Percentiles rank a stretch among this genome's conserved stretches.
These are phyloP conservation scores for Chaetodon trifascialis DNA, from an alignment of 2,113 vertebrate species.

Conservation along the genomic window DNA sequence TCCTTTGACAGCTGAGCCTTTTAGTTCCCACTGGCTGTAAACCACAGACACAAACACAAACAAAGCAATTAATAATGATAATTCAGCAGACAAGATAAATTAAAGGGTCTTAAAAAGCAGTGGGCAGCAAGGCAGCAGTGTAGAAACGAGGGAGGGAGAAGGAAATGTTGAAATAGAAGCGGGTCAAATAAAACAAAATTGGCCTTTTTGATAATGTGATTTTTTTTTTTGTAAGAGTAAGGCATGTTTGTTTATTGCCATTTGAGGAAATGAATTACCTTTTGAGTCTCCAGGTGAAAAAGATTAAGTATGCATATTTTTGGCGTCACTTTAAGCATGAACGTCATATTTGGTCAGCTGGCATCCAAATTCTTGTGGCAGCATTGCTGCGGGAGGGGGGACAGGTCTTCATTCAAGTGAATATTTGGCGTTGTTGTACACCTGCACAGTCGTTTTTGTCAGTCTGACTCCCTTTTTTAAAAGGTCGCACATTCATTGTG, in stretches of 20 bases:
- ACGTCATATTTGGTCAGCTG: neutral
- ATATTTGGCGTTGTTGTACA: neutral
- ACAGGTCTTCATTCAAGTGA: neutral
- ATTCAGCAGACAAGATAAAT: slow-evolving; percentile 15
- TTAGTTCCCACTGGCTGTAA: slow-evolving; percentile 4
- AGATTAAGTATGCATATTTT: neutral
- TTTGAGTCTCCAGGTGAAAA: neutral
- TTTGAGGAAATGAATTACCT: neutral
- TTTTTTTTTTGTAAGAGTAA: neutral
- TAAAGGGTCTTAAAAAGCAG: neutral
- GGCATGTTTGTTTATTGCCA: too few relatives aligned
- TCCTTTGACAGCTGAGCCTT: slow-evolving; percentile 15
- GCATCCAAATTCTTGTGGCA: neutral
- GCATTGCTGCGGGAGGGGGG: neutral
- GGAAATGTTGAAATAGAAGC: neutral
- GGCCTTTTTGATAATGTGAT: neutral
- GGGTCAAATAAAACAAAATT: neutral
- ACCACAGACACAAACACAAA: slow-evolving; percentile 7
- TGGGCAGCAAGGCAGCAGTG: neutral
- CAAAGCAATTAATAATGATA: slow-evolving; percentile 18
- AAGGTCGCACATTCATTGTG: slow-evolving; percentile 26
- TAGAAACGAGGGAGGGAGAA: neutral
- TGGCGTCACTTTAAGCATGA: neutral
- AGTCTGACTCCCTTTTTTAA: neutral
- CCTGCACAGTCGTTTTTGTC: slow-evolving; percentile 26